phyloP scores from a whole-genome alignment of 2,888 invertebrate genomes.

The Aricia artaxerxes region DNA sequence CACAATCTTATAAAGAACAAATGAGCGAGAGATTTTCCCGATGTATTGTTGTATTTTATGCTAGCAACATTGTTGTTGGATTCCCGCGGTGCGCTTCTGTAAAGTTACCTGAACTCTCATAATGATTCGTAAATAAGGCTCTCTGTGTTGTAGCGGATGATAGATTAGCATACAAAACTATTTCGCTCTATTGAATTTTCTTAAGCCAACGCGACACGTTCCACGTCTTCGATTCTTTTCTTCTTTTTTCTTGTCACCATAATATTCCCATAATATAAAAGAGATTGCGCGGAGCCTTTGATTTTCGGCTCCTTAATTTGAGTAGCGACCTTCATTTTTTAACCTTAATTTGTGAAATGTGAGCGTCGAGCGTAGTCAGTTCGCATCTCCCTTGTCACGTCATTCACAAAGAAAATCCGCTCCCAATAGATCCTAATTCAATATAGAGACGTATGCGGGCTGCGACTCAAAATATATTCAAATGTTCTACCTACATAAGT shows the following conservation, averaged over 20 bases:
- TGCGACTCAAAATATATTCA: background rate
- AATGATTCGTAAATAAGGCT: background rate
- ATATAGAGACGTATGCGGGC: background rate
- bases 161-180: background rate
- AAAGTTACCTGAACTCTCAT: background rate
- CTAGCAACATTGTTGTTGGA: background rate
- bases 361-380: background rate
- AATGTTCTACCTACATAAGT: background rate
- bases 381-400: background rate
- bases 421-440: conserved; percentile 1
- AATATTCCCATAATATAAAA: background rate
- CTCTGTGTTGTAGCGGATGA: background rate
- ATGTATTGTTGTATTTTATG: background rate
- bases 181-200: background rate
- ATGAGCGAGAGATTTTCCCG: conserved; percentile 9
- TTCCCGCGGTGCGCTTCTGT: background rate
- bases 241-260: no score
- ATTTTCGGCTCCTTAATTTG: background rate
- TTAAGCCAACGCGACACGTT: no score
- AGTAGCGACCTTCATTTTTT: background rate
- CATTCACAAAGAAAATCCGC: background rate
- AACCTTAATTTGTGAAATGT: background rate
- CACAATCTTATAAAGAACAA: background rate
- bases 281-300: background rate
- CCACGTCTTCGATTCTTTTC: no score